Percentiles rank a stretch among this genome's conserved stretches.
Evolutionary conservation across 1,140 invertebrate genomes (phyloP).

Genomic region (Rhizoglyphus robini): DNA sequence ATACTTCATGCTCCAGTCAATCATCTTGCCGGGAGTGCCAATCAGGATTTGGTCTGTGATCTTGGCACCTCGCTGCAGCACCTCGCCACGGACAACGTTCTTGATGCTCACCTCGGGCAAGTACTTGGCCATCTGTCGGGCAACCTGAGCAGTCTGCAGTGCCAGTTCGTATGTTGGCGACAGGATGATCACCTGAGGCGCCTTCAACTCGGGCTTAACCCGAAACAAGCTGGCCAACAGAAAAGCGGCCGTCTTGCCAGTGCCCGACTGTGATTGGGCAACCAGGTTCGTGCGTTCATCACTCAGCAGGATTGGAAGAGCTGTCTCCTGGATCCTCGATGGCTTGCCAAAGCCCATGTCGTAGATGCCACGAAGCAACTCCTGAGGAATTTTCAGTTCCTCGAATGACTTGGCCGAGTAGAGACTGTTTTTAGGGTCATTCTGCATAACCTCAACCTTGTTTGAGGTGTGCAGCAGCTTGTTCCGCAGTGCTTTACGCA

Average conservation of each 20-base stretch:
- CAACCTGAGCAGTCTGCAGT: constrained; percentile 57
- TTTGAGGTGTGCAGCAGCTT: constrained; percentile 68
- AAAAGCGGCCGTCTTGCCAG: too few relatives aligned
- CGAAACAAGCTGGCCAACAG: too few relatives aligned
- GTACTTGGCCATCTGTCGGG: constrained; percentile 44
- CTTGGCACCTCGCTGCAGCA: constrained; percentile 49
- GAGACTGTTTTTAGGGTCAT: constrained; percentile 78
- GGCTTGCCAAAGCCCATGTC: constrained; percentile 92
- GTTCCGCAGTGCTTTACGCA: constrained; percentile 81
- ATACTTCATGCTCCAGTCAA: constrained; percentile 61
- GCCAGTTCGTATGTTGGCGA: constrained; percentile 92
- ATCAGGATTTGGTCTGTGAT: constrained; percentile 77
- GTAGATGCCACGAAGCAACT: constrained; percentile 82
- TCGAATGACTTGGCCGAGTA: constrained; percentile 89
- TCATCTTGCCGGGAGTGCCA: constrained; percentile 80
- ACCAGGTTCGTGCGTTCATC: too few relatives aligned
- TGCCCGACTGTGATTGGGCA: too few relatives aligned
- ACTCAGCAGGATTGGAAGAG: constrained; percentile 75
- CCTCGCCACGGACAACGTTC: constrained; percentile 72
- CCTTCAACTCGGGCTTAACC: too few relatives aligned
- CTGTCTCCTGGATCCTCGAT: constrained; percentile 95
- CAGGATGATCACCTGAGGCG: constrained; percentile 59
- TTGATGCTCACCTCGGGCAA: constrained; percentile 48
- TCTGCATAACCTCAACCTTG: constrained; percentile 72
- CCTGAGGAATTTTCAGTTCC: constrained; percentile 72